phyloP scores from a whole-genome alignment of 2,113 vertebrate genomes.

The Montifringilla adamsi region DNA sequence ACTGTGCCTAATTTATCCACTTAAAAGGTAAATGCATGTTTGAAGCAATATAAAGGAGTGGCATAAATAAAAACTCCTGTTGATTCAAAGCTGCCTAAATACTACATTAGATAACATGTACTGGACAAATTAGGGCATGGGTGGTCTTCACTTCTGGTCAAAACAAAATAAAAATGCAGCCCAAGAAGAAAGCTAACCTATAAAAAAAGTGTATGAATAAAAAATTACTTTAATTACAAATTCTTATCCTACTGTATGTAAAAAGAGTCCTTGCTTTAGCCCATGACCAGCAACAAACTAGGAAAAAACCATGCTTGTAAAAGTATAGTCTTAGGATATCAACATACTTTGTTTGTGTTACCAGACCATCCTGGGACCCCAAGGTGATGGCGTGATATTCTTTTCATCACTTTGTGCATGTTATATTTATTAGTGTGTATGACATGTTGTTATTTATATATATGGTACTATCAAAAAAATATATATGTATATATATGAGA shows the following conservation, averaged over 20 bases:
- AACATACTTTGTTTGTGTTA: not conserved
- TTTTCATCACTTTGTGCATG: not conserved
- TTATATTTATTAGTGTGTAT: not conserved
- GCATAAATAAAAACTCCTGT: not conserved
- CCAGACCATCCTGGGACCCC: not conserved
- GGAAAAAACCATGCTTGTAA: not conserved
- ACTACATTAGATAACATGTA: not conserved
- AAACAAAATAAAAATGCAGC: not conserved
- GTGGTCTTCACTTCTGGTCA: not conserved
- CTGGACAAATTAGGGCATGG: not conserved
- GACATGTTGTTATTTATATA: not conserved
- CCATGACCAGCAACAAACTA: not conserved
- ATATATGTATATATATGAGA: not conserved
- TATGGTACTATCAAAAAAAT: no score
- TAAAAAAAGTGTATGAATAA: accelerated
- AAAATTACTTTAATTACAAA: not conserved
- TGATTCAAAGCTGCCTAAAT: not conserved
- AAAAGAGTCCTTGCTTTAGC: not conserved
- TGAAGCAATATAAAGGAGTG: not conserved
- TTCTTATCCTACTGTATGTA: not conserved
- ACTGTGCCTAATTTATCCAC: not conserved
- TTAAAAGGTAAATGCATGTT: not conserved
- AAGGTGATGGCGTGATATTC: not conserved
- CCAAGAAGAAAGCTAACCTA: not conserved
- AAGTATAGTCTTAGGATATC: not conserved